phyloP scores from a whole-genome alignment of 2,888 invertebrate genomes.

The Merodon equestris region DNA sequence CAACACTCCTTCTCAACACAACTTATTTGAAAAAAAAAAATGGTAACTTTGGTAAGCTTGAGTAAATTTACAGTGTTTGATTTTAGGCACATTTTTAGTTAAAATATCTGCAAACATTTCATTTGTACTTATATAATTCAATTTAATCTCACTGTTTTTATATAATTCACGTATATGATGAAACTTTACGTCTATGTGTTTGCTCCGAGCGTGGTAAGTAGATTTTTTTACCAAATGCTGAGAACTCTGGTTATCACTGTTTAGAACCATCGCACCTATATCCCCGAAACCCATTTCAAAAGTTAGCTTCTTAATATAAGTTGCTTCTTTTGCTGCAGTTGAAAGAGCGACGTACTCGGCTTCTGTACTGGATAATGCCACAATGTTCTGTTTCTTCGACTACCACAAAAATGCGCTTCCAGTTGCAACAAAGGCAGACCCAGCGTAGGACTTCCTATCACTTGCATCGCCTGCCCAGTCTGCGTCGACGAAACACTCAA shows the following conservation, averaged over 20 bases:
- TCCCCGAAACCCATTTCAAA: background rate
- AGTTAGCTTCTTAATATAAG: constrained; percentile 23
- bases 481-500: constrained; percentile 53
- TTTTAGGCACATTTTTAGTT: constrained; percentile 1
- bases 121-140: constrained; percentile 14
- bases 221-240: background rate
- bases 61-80: constrained; percentile 15
- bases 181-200: constrained; percentile 60
- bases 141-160: constrained; percentile 12
- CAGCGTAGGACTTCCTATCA: constrained; percentile 56
- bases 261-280: background rate
- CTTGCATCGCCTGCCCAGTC: constrained; percentile 51
- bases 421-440: constrained; percentile 6
- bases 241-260: constrained; percentile 2
- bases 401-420: constrained; percentile 44
- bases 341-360: constrained; percentile 54
- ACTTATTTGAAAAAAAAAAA: background rate
- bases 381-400: constrained; percentile 47
- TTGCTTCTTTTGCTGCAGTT: constrained; percentile 52
- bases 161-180: constrained; percentile 13
- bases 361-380: constrained; percentile 58
- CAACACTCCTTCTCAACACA: constrained; percentile 6
- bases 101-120: constrained; percentile 27
- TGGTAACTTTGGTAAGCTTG: constrained; percentile 10
- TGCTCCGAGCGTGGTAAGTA: constrained; percentile 48